Conservation (phyloP, 2,888 invertebrate genomes). For the Tipula unca region DNA sequence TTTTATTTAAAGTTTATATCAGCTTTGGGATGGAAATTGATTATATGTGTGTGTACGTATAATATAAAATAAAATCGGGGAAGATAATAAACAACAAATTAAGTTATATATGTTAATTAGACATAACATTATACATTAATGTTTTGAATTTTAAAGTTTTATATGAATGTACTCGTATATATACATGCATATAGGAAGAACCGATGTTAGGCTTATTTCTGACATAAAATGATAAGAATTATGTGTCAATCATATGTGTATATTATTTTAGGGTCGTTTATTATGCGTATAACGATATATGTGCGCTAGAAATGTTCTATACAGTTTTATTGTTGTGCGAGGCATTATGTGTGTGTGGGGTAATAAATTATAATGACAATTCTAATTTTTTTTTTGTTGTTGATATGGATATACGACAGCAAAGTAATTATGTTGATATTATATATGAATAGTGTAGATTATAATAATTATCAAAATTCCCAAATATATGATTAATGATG, state of each 20-base stretch:
- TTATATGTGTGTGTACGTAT: neutral
- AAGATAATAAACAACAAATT: neutral
- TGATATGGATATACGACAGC: neutral
- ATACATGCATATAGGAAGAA: neutral
- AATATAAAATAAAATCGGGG: neutral
- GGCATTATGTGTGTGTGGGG: neutral
- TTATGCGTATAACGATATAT: too few relatives aligned
- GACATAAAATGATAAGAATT: neutral
- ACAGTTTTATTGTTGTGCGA: neutral
- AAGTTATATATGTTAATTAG: neutral
- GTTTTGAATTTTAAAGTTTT: neutral
- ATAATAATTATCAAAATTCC: neutral
- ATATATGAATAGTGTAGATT: neutral
- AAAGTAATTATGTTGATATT: neutral
- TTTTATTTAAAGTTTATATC: neutral
- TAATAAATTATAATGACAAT: neutral
- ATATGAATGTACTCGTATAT: neutral
- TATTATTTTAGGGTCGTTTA: neutral
- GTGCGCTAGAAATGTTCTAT: neutral
- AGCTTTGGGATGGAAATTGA: constrained; percentile 8
- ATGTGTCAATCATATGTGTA: neutral
- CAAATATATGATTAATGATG: neutral
- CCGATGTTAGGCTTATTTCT: neutral
- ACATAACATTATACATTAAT: neutral
- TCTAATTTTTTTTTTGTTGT: neutral